Evolutionary conservation across 2,113 vertebrate genomes (phyloP).

Genomic region (Antigone vipio): DNA sequence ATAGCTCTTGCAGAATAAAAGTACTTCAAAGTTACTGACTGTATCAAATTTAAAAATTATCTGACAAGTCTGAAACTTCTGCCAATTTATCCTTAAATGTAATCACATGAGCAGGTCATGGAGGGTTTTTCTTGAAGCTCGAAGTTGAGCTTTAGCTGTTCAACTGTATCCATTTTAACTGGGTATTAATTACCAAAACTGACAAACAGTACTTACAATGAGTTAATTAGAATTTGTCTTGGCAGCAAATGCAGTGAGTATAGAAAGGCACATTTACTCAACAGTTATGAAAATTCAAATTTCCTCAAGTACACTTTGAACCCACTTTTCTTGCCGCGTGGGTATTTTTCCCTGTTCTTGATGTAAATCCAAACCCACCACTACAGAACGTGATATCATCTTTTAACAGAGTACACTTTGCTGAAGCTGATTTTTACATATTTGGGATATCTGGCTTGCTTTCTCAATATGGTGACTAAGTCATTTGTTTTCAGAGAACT

Average conservation of each 20-base stretch:
- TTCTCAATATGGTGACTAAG: neutral
- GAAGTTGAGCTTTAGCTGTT: neutral
- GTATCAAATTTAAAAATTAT: slow-evolving; percentile 3
- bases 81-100: neutral
- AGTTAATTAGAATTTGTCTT: slow-evolving; percentile 43
- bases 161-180: neutral
- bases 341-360: slow-evolving; percentile 25
- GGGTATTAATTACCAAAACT: slow-evolving; percentile 30
- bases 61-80: neutral
- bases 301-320: slow-evolving; percentile 39
- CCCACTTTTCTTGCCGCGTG: neutral
- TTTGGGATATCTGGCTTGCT: neutral
- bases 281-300: neutral
- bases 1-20: slow-evolving; percentile 16
- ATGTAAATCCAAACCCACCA: slow-evolving; percentile 33
- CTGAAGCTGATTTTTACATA: neutral
- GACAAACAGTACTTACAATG: slow-evolving; percentile 11
- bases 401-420: neutral
- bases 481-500: neutral
- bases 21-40: neutral
- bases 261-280: slow-evolving; percentile 44
- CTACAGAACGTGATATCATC: neutral
- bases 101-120: neutral
- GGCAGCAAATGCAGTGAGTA: neutral
- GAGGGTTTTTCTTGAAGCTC: neutral